phyloP scores from a whole-genome alignment of 2,888 invertebrate genomes.

The Proisotoma minuta region DNA sequence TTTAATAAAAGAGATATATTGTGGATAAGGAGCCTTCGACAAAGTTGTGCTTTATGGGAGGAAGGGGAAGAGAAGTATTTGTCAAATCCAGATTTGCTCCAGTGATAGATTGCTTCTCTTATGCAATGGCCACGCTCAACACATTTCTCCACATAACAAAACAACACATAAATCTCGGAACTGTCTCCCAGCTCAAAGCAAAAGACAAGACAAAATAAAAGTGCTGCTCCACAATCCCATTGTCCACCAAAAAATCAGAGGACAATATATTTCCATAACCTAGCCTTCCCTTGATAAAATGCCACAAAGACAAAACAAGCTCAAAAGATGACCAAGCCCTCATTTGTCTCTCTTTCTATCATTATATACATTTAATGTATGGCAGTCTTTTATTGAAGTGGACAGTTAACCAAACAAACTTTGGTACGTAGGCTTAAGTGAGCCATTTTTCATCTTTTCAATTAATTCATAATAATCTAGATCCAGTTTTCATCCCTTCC shows the following conservation, averaged over 20 bases:
- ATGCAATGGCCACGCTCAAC: conserved; percentile 47
- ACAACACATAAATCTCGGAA: conserved; percentile 46
- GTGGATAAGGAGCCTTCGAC: too few species aligned
- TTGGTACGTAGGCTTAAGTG: neutral
- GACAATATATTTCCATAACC: neutral
- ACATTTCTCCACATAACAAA: conserved; percentile 37
- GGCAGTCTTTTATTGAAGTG: too few species aligned
- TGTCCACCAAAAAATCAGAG: conserved; percentile 32
- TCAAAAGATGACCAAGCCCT: conserved; percentile 25
- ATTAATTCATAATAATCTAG: conserved; percentile 6
- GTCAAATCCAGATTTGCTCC: conserved; percentile 48
- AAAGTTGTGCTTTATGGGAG: too few species aligned
- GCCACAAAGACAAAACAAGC: conserved; percentile 39
- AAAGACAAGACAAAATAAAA: conserved; percentile 32
- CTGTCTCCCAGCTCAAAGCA: conserved; percentile 44
- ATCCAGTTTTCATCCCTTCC: neutral
- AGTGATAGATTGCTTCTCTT: conserved; percentile 47
- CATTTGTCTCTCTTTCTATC: conserved; percentile 30
- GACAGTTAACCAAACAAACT: neutral
- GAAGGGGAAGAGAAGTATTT: conserved; percentile 38
- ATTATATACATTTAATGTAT: too few species aligned
- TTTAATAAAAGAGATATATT: conserved; percentile 22
- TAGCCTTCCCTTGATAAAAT: neutral
- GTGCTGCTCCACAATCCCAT: conserved; percentile 44
- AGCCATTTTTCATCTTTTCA: conserved; percentile 3